Percentiles rank a stretch among this genome's conserved stretches.
Conservation (phyloP, 2,888 invertebrate genomes). For the Dicyrtoma fusca region DNA sequence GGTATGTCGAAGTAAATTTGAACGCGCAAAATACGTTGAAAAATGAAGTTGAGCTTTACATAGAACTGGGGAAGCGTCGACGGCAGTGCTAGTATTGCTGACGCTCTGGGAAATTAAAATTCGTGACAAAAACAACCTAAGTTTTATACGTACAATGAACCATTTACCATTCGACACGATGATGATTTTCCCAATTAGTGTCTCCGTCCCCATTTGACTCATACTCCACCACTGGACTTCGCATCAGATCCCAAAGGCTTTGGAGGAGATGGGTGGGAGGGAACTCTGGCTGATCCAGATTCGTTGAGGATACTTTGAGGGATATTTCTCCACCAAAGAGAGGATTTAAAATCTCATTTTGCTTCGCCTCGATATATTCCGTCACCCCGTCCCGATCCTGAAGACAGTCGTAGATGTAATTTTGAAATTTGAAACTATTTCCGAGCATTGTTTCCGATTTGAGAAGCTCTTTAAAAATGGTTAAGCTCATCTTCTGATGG, state of each 20-base stretch:
- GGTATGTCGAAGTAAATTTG: no score
- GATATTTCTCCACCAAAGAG: constrained; percentile 25
- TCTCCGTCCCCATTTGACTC: constrained; percentile 1
- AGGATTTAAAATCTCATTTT: constrained; percentile 13
- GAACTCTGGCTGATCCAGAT: constrained; percentile 18
- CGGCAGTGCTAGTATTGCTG: not conserved
- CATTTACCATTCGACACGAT: not conserved
- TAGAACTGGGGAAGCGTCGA: no score
- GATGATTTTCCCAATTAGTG: not conserved
- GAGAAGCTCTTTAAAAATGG: constrained; percentile 33
- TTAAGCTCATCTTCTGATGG: constrained; percentile 34
- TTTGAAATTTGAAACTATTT: constrained; percentile 18
- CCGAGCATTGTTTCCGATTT: constrained; percentile 26
- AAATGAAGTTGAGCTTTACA: no score
- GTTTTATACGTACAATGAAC: not conserved
- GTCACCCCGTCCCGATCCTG: constrained; percentile 13
- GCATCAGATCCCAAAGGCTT: constrained; percentile 20
- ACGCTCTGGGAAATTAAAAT: not conserved
- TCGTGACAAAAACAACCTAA: not conserved
- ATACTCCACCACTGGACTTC: constrained; percentile 36
- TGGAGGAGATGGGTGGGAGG: constrained; percentile 22
- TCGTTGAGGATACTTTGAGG: constrained; percentile 7
- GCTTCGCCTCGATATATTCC: constrained; percentile 22
- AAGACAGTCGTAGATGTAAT: constrained; percentile 15
- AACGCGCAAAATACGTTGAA: no score